Evolutionary conservation across 2,113 vertebrate species (phyloP), one percentile per base, ranked within the genome.

Genomic region (Tyrannus savana): DNA sequence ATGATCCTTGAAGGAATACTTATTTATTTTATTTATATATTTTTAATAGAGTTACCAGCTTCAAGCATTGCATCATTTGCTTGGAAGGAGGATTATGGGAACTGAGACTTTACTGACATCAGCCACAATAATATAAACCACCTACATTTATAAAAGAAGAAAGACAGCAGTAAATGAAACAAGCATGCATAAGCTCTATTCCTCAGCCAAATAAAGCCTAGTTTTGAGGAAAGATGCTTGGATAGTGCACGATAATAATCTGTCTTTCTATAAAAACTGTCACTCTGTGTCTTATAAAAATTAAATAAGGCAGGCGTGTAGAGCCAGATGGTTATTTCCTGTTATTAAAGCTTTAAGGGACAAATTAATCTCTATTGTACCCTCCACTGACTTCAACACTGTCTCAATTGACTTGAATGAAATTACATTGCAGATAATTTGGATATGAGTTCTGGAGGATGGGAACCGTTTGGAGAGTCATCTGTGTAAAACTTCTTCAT

Each of bases 311-410:
- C 46, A 69, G 63, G 37, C 28, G 0, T 55, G 35, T 79, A 91
- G 58, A 85, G 46, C 71, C 84, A 85, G 73, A 72, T 87, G 75
- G 67, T 58, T 96, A 94, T 96, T 95, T 96, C 84, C 89, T 94
- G 78, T 87, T 91, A 68, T 89, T 94, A 91, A 91, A 93, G 55
- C 35, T 95, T 71, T 67, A 84, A 95, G 63, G 53, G 53, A 87
- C 49, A 85, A 89, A 95, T 94, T 76, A 73, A 79, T 91, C 84
- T 91, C 37, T 62, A 27, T 62, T 96, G 49, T 84, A 94, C 77
- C 69, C 66, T 95, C 75, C 74, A 55, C 42, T 83, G 89, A 83
- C 71, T 95, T 95, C 77, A 64, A 60, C 16, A 33, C 21, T 35
- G 39, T 77, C 93, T 92, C 53, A 81, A 42, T 35, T 79, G 71